A percentile compares a stretch with the other conserved stretches of the same genome.
phyloP scores from a whole-genome alignment of 2,888 invertebrate species.

The Agapostemon virescens region DNA sequence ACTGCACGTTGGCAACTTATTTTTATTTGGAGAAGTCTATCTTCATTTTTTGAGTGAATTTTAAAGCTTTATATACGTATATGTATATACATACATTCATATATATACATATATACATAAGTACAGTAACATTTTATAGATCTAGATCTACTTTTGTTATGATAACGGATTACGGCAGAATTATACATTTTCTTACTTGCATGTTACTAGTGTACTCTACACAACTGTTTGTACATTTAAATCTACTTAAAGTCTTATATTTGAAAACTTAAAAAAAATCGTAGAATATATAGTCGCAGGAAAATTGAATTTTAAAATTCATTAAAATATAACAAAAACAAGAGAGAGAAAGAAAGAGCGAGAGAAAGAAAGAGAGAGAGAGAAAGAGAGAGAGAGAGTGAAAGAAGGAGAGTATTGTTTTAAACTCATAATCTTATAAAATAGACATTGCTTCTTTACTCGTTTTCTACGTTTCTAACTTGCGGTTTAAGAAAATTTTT shows the following conservation, averaged over 20 bases:
- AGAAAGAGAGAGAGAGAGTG: neutral
- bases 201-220: conserved; percentile 12
- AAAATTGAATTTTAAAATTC: conserved; percentile 32
- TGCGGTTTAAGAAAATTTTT: conserved; percentile 43
- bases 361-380: neutral
- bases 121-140: conserved; percentile 37
- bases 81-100: conserved; percentile 14
- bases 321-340: conserved; percentile 14
- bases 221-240: conserved; percentile 19
- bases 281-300: conserved; percentile 2
- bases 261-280: conserved; percentile 2
- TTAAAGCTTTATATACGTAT: conserved; percentile 30
- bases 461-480: conserved; percentile 50
- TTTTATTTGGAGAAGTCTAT: conserved; percentile 45
- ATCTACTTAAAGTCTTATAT: conserved; percentile 3
- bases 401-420: conserved; percentile 17
- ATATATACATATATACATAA: conserved; percentile 19
- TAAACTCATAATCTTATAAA: conserved; percentile 25
- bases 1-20: conserved; percentile 57
- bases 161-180: conserved; percentile 5
- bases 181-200: conserved; percentile 14
- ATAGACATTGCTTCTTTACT: conserved; percentile 41
- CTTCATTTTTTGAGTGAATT: conserved; percentile 29
- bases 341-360: neutral
- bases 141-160: conserved; percentile 22